These are phyloP conservation scores for Muntiacus reevesi DNA, from an alignment of 2,113 vertebrate species.

Conservation along the genomic window DNA sequence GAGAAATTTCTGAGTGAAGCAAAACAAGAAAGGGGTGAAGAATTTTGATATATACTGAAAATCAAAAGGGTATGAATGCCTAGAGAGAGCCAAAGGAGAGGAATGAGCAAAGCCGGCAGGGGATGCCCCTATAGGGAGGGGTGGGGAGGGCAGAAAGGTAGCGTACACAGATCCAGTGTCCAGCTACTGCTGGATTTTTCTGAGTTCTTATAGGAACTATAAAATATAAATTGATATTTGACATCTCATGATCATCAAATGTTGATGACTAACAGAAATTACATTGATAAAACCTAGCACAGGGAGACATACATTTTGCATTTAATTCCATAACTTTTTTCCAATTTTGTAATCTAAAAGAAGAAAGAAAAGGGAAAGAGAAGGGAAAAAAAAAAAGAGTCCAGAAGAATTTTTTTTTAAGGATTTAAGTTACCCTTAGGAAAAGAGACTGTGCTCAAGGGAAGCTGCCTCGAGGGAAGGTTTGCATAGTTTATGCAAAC, in stretches of 20 bases:
- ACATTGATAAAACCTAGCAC: not conserved
- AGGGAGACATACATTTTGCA: not conserved
- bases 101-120: not conserved
- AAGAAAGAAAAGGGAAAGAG: not conserved
- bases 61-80: not conserved
- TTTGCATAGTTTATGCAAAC: not conserved
- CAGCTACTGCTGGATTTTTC: not conserved
- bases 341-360: not conserved
- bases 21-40: not conserved
- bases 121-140: not conserved
- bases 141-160: not conserved
- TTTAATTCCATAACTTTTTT: not conserved
- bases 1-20: not conserved
- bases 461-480: not conserved
- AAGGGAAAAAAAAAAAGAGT: not conserved
- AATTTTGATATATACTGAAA: not conserved
- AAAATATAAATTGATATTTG: not conserved
- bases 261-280: not conserved
- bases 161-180: no score
- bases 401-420: not conserved
- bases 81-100: not conserved
- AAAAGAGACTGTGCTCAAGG: not conserved
- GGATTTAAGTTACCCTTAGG: not conserved
- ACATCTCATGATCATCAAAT: not conserved
- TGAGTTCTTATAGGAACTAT: not conserved